phyloP scores from a whole-genome alignment of 1,140 invertebrate genomes.

The Tetramorium parvispinum region DNA sequence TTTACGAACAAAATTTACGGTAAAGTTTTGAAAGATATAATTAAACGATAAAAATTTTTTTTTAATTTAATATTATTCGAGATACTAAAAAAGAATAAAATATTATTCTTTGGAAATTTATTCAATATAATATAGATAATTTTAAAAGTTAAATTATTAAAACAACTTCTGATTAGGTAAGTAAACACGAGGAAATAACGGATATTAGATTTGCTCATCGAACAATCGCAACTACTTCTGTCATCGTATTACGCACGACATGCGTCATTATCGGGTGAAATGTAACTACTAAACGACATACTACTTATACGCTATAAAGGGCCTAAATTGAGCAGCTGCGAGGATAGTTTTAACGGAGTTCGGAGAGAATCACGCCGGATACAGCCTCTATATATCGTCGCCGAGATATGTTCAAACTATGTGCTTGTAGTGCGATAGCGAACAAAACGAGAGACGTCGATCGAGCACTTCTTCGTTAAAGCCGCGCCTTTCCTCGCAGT shows the following conservation, averaged over 20 bases:
- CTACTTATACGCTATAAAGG: conserved; percentile 17
- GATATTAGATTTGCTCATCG: too few relatives aligned
- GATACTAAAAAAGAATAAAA: not conserved
- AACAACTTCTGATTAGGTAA: too few relatives aligned
- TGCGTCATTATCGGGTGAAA: not conserved
- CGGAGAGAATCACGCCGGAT: conserved; percentile 6
- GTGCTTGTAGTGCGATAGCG: conserved; percentile 26
- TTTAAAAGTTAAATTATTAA: too few relatives aligned
- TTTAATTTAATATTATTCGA: not conserved
- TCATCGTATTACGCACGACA: not conserved
- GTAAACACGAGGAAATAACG: too few relatives aligned
- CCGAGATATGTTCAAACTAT: conserved; percentile 3
- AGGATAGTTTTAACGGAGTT: conserved; percentile 25
- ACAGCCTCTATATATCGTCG: conserved; percentile 4
- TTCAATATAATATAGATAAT: not conserved
- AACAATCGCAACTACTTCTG: too few relatives aligned
- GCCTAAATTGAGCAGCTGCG: not conserved
- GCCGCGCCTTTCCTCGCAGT: conserved; percentile 29
- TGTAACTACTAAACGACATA: not conserved
- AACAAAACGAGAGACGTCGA: conserved; percentile 12
- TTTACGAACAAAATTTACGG: not conserved
- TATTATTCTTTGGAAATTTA: not conserved
- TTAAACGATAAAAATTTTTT: not conserved
- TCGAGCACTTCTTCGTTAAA: conserved; percentile 34
- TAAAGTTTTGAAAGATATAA: not conserved